A percentile compares a stretch with the other conserved stretches of the same genome.
phyloP scores from a whole-genome alignment of 2,113 vertebrate genomes.

The Psophia crepitans region DNA sequence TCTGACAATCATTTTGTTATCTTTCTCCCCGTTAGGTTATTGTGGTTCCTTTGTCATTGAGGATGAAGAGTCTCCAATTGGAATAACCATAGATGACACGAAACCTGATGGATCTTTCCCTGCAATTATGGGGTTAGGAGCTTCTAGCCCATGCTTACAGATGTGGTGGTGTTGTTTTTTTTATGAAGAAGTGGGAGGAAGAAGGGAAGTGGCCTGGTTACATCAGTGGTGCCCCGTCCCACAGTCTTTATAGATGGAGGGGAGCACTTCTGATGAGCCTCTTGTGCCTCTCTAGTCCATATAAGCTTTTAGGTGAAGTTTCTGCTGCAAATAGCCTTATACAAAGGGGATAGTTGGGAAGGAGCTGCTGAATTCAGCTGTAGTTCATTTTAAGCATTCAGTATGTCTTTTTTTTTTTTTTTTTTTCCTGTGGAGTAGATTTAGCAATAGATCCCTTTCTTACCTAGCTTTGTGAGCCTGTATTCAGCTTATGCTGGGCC shows the following conservation, averaged over 20 bases:
- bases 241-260: not conserved
- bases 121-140: slow-evolving; percentile 91
- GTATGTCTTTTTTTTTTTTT: not conserved
- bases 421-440: not conserved
- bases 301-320: not conserved
- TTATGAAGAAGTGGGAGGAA: not conserved
- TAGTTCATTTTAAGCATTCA: not conserved
- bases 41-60: slow-evolving; percentile 90
- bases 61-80: slow-evolving; percentile 88
- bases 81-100: slow-evolving; percentile 91
- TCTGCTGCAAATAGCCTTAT: not conserved
- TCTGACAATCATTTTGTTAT: not conserved
- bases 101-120: slow-evolving; percentile 90
- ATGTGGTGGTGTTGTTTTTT: not conserved
- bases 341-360: not conserved
- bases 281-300: not conserved
- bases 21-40: slow-evolving; percentile 76
- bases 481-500: not conserved
- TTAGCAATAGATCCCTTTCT: not conserved
- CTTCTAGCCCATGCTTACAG: not conserved
- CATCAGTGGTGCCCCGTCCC: not conserved
- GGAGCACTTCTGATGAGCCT: not conserved
- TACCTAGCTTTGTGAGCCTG: not conserved
- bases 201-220: not conserved
- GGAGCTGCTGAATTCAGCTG: not conserved